A percentile compares a stretch with the other conserved stretches of the same genome.
Conservation (phyloP, 1,140 invertebrate species). For the Papilio machaon region DNA sequence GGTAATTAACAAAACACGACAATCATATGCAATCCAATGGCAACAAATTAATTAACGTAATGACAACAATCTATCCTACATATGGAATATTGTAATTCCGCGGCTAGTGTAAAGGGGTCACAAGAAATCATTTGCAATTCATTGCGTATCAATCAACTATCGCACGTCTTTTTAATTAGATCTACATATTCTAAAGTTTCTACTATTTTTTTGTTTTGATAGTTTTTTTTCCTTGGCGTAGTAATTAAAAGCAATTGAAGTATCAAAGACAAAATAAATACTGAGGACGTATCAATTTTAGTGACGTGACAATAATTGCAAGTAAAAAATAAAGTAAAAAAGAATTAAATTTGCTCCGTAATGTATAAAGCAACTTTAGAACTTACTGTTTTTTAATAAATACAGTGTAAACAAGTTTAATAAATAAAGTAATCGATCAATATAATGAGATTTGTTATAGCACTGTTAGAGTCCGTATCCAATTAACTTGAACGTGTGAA, state of each 20-base stretch:
- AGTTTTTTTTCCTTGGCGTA: background rate
- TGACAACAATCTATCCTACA: constrained; percentile 20
- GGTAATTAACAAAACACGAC: constrained; percentile 12
- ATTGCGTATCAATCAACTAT: constrained; percentile 21
- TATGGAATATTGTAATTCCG: constrained; percentile 35
- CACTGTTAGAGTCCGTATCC: constrained; percentile 12
- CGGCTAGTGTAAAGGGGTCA: constrained; percentile 30
- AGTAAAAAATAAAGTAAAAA: too few relatives aligned
- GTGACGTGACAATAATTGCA: too few relatives aligned
- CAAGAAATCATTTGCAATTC: constrained; percentile 37
- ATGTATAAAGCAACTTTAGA: too few relatives aligned
- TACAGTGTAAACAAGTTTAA: background rate
- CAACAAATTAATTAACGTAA: constrained; percentile 32
- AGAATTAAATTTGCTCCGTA: too few relatives aligned
- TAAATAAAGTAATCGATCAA: constrained; percentile 17
- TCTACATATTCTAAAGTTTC: constrained; percentile 22
- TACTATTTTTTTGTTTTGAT: background rate
- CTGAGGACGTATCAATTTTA: too few relatives aligned
- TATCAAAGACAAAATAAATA: background rate
- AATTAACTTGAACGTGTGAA: constrained; percentile 37
- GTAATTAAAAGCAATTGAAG: background rate
- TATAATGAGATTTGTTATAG: constrained; percentile 14
- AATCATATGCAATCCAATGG: constrained; percentile 26
- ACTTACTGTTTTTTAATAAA: too few relatives aligned
- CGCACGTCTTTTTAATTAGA: constrained; percentile 35